Base-by-base conservation (phyloP, 2,797 vertebrate species). In the Pipistrellus pipistrellus region DNA sequence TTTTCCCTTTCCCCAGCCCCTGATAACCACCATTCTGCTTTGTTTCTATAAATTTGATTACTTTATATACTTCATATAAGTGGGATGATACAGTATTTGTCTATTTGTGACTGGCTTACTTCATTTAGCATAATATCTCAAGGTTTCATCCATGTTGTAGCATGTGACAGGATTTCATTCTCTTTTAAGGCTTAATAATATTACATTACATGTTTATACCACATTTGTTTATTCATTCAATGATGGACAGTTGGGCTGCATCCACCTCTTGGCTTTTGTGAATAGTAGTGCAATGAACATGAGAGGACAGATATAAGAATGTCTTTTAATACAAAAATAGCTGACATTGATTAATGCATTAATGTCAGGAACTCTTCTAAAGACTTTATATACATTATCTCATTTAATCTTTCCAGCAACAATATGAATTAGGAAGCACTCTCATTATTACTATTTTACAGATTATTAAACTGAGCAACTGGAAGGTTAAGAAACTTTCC, bases 371-470 rank as follows among this genome's bases (percentile, higher is more conserved):
- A 86, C 3, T 35, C 8, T 92, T 83, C 57, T 69, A 85, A 94
- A 73, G 35, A 9, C 7, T 93, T 91, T 82, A 55, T 17, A 55
- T 68, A 51, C 10, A 71, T 64, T 48, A 51, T 92, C 46, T 80
- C 81, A 66, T 72, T 91, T 89, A 81, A 81, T 91, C 81, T 95
- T 96, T 25, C 62, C 15, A 78, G 44, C 23, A 57, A 59, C 8
- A 2, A 73, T 80, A 46, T 69, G 20, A 91, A 93, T 81, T 64
- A 87, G 20, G n/a, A 66, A 81, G 23, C n/a, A 6, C n/a, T 93
- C 51, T 94, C 23, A 57, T 80, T 85, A 51, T 81, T 14, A 20
- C 41, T 41, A 32, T 87, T 93, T 92, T 88, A 91, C n/a, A 94
- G 30, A 85, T 93, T 78, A 87, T 32, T 25, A 94, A 92, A 75